Percentiles rank a stretch among this genome's conserved stretches.
Conservation (phyloP, 1,140 invertebrate species). For the Aphelenchoides besseyi region DNA sequence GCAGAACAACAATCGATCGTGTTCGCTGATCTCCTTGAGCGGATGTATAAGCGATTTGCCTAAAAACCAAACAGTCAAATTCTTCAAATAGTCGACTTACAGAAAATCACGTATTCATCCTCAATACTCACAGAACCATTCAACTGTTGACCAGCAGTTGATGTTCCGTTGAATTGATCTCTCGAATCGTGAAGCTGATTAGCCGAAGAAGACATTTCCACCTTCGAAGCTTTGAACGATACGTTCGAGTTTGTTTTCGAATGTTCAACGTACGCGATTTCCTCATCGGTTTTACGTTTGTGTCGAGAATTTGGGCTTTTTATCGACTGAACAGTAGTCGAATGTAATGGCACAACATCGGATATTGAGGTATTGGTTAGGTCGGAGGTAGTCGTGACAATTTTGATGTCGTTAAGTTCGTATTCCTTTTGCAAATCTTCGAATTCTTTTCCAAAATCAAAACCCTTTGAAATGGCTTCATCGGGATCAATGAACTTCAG, state of each 20-base stretch:
- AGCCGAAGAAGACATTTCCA: too few relatives aligned
- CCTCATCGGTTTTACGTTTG: neutral
- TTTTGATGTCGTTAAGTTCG: constrained; percentile 3
- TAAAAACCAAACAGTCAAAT: neutral
- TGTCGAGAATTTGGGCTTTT: neutral
- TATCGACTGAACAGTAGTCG: neutral
- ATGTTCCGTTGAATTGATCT: neutral
- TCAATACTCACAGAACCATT: neutral
- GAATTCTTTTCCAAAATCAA: constrained; percentile 12
- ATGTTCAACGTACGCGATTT: neutral
- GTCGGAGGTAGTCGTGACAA: too few relatives aligned
- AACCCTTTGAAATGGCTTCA: neutral
- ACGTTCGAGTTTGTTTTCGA: too few relatives aligned
- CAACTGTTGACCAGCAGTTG: neutral
- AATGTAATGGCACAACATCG: neutral
- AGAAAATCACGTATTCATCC: constrained; percentile 18
- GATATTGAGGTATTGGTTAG: neutral
- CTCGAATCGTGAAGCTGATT: too few relatives aligned
- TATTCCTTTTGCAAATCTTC: neutral
- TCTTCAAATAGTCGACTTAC: constrained; percentile 15
- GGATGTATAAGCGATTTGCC: constrained; percentile 19
- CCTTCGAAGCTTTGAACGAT: too few relatives aligned
- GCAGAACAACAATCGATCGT: neutral
- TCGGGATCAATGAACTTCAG: constrained; percentile 15
- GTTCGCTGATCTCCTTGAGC: neutral